phyloP scores from a whole-genome alignment of 2,113 vertebrate species.

The Tichodroma muraria region DNA sequence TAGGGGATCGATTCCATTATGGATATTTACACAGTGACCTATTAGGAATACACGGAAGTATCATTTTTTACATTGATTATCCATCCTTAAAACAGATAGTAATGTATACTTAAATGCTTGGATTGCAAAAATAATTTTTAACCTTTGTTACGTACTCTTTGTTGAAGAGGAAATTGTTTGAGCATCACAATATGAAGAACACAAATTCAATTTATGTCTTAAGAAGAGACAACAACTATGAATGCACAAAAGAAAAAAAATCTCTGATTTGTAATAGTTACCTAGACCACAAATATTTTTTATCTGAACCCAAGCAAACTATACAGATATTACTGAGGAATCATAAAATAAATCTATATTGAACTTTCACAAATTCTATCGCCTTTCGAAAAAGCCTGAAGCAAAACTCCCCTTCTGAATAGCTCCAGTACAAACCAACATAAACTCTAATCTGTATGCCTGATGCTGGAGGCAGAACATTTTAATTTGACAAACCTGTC shows the following conservation, averaged over 20 bases:
- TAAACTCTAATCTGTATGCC: background rate
- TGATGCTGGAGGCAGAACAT: background rate
- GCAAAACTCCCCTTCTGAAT: background rate
- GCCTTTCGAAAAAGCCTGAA: background rate
- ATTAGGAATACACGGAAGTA: conserved; percentile 60
- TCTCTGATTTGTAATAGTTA: background rate
- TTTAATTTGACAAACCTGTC: background rate
- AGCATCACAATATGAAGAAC: conserved; percentile 37
- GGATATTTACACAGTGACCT: conserved; percentile 70
- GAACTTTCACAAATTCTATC: background rate
- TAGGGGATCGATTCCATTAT: conserved; percentile 66
- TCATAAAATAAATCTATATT: background rate
- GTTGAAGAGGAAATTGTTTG: conserved; percentile 69
- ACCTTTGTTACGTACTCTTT: conserved; percentile 64
- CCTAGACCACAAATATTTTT: background rate
- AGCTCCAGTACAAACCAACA: background rate
- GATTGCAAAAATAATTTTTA: conserved; percentile 67
- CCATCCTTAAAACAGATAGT: conserved; percentile 63
- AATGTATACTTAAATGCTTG: conserved; percentile 60
- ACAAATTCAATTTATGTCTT: conserved; percentile 55
- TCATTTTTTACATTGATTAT: conserved; percentile 67
- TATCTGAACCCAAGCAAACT: background rate
- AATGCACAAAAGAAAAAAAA: background rate
- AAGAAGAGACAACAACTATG: conserved; percentile 29
- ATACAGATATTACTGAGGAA: background rate